These are phyloP conservation scores for Dryobotodes eremita DNA, from an alignment of 2,888 invertebrate genomes.

Conservation along the genomic window DNA sequence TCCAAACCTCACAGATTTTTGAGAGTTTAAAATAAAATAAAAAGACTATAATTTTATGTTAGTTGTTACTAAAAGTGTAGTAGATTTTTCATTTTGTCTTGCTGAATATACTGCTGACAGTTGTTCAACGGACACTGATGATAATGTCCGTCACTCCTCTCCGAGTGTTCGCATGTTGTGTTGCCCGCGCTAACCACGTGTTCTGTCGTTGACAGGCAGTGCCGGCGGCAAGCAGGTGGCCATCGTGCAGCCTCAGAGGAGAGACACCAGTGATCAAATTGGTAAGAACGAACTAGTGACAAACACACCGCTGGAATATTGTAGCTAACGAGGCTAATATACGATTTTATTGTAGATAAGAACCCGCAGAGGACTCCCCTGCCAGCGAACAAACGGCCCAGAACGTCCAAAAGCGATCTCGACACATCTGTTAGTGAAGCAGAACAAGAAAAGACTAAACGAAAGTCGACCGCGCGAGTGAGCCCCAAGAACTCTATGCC, in stretches of 20 bases:
- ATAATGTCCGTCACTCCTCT: background rate
- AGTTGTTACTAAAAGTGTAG: no score
- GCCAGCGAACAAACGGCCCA: conserved; percentile 50
- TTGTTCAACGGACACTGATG: background rate
- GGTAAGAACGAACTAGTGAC: conserved; percentile 70
- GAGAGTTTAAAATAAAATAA: background rate
- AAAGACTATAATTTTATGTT: no score
- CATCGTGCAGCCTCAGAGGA: conserved; percentile 86
- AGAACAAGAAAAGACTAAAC: conserved; percentile 50
- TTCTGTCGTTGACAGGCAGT: conserved; percentile 61
- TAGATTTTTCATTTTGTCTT: background rate
- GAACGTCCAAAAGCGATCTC: conserved; percentile 50
- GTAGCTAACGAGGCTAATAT: background rate
- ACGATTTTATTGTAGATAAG: conserved; percentile 25
- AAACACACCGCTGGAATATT: background rate
- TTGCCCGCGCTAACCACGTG: conserved; percentile 4
- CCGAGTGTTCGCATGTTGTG: background rate
- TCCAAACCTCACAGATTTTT: background rate
- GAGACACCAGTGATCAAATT: conserved; percentile 74
- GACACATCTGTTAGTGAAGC: conserved; percentile 48
- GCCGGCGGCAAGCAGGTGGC: conserved; percentile 86
- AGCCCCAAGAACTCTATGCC: conserved; percentile 33
- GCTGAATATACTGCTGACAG: background rate
- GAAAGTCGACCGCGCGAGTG: conserved; percentile 48
- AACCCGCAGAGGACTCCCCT: conserved; percentile 30